These are phyloP conservation scores for Aeoliscus strigatus DNA, from an alignment of 2,797 vertebrate genomes.

Conservation along the genomic window DNA sequence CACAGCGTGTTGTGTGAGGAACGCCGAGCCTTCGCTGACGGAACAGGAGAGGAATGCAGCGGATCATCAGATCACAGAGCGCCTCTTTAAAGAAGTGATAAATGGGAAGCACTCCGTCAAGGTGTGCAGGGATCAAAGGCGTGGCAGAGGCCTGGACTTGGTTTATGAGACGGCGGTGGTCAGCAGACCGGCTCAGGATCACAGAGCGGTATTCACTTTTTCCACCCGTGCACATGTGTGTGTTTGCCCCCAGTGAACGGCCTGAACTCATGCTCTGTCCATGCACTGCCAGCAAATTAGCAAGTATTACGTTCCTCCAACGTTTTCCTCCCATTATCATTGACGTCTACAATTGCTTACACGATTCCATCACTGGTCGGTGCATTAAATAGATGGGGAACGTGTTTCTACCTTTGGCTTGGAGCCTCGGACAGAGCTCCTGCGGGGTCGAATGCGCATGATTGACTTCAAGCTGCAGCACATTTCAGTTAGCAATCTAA, in stretches of 20 bases:
- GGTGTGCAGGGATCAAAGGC: slow-evolving; percentile 62
- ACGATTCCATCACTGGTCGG: no score
- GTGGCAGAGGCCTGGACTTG: slow-evolving; percentile 39
- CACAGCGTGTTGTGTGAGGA: neutral
- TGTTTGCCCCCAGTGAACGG: slow-evolving; percentile 24
- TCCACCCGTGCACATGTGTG: slow-evolving; percentile 26
- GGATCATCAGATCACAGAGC: slow-evolving; percentile 19
- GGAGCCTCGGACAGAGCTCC: no score
- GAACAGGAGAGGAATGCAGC: slow-evolving; percentile 33
- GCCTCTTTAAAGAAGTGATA: slow-evolving; percentile 49
- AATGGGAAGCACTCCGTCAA: slow-evolving; percentile 45
- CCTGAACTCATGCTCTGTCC: slow-evolving; percentile 50
- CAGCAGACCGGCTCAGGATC: slow-evolving; percentile 27
- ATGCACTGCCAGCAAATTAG: slow-evolving; percentile 6
- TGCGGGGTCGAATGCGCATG: no score
- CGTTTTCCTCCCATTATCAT: slow-evolving; percentile 8
- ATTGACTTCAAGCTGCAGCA: no score
- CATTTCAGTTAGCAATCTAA: no score
- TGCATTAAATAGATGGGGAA: no score
- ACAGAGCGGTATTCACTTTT: slow-evolving; percentile 39
- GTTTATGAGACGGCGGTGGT: slow-evolving; percentile 48
- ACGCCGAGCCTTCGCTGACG: neutral
- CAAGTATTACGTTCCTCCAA: slow-evolving; percentile 5
- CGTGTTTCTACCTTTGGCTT: no score
- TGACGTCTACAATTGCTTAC: slow-evolving; percentile 2